Percentiles rank a stretch among this genome's conserved stretches.
Conservation (phyloP, 2,797 vertebrate species). For the Mus spretus region DNA sequence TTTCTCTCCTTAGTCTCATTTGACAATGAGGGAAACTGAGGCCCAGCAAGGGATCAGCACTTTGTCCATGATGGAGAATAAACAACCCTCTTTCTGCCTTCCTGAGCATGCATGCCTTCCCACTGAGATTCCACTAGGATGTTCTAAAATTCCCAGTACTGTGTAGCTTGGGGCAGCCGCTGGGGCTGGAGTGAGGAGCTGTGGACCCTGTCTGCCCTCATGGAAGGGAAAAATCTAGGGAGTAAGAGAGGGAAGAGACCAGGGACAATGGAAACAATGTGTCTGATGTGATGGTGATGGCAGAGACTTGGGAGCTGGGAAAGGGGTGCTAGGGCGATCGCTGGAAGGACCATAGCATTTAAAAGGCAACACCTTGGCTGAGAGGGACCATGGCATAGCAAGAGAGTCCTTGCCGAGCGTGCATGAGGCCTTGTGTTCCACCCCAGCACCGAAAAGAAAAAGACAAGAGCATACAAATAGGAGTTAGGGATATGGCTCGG, state of each 20-base stretch:
- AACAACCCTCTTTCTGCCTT: not conserved
- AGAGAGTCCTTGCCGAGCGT: not conserved
- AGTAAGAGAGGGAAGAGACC: not conserved
- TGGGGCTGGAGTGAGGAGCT: fast-evolving
- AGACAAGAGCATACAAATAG: not conserved
- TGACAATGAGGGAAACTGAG: constrained; percentile 48
- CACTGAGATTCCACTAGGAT: not conserved
- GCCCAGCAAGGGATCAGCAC: not conserved
- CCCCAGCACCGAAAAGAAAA: not conserved
- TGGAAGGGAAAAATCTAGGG: not conserved
- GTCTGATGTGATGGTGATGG: fast-evolving
- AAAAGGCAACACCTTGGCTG: not conserved
- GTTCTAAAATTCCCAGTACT: fast-evolving
- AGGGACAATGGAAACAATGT: fast-evolving
- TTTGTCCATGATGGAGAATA: not conserved
- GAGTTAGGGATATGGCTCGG: not conserved
- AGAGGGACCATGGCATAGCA: not conserved
- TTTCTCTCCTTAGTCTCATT: not conserved
- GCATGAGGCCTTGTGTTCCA: not conserved
- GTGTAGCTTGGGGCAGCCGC: not conserved
- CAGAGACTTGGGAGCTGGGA: not conserved
- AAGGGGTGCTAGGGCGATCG: not conserved
- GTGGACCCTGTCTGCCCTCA: not conserved
- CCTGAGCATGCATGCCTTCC: fast-evolving
- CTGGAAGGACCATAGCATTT: not conserved